Percentiles rank a stretch among this genome's conserved stretches.
These are phyloP conservation scores for Capra hircus DNA, from an alignment of 2,113 vertebrate species.

Conservation along the genomic window DNA sequence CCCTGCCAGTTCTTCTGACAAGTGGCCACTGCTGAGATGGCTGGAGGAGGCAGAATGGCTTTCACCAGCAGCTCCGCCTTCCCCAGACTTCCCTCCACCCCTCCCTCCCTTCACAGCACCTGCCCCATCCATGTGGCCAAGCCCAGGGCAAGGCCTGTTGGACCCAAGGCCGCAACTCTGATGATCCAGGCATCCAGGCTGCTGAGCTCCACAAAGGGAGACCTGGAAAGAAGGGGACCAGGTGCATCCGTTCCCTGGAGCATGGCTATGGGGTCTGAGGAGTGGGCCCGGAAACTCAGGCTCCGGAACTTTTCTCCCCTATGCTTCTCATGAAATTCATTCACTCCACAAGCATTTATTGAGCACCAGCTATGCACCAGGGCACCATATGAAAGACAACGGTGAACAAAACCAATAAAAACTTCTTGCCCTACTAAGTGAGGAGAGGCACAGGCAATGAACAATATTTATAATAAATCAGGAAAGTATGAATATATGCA, in stretches of 20 bases:
- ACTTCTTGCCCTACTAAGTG: background rate
- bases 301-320: background rate
- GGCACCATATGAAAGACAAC: background rate
- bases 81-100: background rate
- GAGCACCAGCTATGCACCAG: background rate
- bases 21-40: conserved; percentile 65
- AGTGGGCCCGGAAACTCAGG: background rate
- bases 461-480: background rate
- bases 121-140: background rate
- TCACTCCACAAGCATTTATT: background rate
- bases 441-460: too few relatives aligned
- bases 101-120: background rate
- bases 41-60: conserved; percentile 53
- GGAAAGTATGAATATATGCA: background rate
- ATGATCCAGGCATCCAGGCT: background rate
- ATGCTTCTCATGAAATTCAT: background rate
- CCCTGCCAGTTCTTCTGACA: conserved; percentile 65
- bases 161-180: background rate
- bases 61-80: background rate
- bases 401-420: background rate
- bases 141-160: background rate
- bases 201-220: background rate
- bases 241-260: background rate
- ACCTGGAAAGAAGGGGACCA: background rate
- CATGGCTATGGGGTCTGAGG: background rate